These are phyloP conservation scores for Tokudaia muenninki DNA, from an alignment of 2,797 vertebrate species.

Conservation along the genomic window DNA sequence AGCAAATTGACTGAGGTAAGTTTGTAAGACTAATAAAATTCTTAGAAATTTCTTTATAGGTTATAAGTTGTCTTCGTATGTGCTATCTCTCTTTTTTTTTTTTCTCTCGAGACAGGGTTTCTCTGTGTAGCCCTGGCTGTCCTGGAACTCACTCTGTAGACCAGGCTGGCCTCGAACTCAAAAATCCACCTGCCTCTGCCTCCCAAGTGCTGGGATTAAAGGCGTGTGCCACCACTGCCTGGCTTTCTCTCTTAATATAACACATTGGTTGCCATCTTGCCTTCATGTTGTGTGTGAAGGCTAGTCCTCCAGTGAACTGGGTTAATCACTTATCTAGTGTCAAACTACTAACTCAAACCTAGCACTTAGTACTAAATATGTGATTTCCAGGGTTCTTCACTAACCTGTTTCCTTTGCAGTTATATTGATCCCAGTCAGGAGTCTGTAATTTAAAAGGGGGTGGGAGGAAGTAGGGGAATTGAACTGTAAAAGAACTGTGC, in stretches of 20 bases:
- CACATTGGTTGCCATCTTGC: not conserved
- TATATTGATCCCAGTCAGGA: not conserved
- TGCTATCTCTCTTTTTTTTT: not conserved
- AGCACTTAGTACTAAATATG: not conserved
- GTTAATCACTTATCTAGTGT: not conserved
- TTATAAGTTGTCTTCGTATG: not conserved
- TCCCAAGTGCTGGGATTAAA: too few species aligned
- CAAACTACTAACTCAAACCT: not conserved
- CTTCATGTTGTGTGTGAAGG: not conserved
- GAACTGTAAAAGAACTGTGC: not conserved
- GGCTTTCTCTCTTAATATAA: not conserved
- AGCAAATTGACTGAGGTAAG: constrained; percentile 91
- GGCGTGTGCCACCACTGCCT: too few species aligned
- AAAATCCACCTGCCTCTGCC: too few species aligned
- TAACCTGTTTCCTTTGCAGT: not conserved
- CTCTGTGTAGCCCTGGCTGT: too few species aligned
- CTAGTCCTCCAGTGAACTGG: not conserved
- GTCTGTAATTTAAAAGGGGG: not conserved
- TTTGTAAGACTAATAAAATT: not conserved
- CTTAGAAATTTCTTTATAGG: constrained; percentile 11
- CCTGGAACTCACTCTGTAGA: too few species aligned
- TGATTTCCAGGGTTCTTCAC: not conserved
- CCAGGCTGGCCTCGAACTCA: too few species aligned
- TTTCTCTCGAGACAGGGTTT: too few species aligned
- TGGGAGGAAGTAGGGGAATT: not conserved